A percentile compares a stretch with the other conserved stretches of the same genome.
phyloP scores from a whole-genome alignment of 1,140 invertebrate species.

The Drosophila tropicalis region DNA sequence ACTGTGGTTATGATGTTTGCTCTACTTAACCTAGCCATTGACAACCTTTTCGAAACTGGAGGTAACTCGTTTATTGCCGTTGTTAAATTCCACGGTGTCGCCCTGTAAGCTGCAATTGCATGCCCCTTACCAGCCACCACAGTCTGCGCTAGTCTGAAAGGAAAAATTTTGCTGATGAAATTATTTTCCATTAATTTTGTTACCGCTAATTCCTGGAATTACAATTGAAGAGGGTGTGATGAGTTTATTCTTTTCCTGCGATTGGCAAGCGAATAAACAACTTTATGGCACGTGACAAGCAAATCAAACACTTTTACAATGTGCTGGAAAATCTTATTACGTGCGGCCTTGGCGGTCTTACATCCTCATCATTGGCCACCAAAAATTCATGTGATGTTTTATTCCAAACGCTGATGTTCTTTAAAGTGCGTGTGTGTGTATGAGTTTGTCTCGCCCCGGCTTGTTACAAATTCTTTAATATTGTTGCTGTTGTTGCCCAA shows the following conservation, averaged over 20 bases:
- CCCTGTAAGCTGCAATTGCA: conserved; percentile 8
- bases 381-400: background rate
- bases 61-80: conserved; percentile 1
- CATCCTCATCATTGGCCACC: background rate
- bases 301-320: conserved; percentile 33
- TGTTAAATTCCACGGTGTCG: background rate
- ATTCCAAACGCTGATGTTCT: background rate
- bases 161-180: background rate
- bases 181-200: conserved; percentile 9
- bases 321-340: conserved; percentile 33
- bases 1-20: conserved; percentile 17
- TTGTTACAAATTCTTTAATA: conserved; percentile 18
- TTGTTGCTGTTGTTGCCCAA: conserved; percentile 18
- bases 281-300: conserved; percentile 58
- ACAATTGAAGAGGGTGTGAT: conserved; percentile 18
- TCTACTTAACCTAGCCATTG: conserved; percentile 66
- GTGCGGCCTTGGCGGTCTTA: conserved; percentile 38
- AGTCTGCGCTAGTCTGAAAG: background rate
- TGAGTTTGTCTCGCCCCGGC: conserved; percentile 14
- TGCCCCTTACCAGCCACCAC: too few relatives aligned
- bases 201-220: conserved; percentile 6
- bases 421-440: conserved; percentile 14
- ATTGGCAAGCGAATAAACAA: conserved; percentile 52
- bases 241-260: conserved; percentile 27
- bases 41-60: conserved; percentile 36